phyloP scores from a whole-genome alignment of 2,797 vertebrate species.

The Smutsia gigantea region DNA sequence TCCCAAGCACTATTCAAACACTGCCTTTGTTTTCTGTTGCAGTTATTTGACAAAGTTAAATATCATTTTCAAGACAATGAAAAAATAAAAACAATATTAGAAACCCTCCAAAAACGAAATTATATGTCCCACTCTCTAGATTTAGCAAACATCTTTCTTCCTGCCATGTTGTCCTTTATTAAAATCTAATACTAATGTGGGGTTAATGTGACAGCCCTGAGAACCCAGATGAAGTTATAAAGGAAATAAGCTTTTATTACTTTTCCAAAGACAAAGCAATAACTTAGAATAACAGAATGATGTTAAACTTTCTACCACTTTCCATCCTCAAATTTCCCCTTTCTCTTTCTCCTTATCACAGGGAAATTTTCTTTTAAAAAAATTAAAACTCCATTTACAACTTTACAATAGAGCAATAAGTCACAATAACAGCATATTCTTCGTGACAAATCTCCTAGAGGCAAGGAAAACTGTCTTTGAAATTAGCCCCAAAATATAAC shows the following conservation, averaged over 20 bases:
- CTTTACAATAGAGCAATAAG: not conserved
- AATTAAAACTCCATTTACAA: conserved; percentile 10
- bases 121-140: conserved; percentile 81
- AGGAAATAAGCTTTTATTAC: conserved; percentile 90
- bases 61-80: conserved; percentile 78
- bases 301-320: conserved; percentile 75
- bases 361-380: conserved; percentile 42
- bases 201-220: conserved; percentile 88
- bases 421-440: not conserved
- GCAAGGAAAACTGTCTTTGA: not conserved
- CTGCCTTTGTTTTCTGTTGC: conserved; percentile 58
- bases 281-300: conserved; percentile 82
- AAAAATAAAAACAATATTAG: conserved; percentile 82
- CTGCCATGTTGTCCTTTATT: conserved; percentile 86
- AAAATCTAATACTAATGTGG: conserved; percentile 88
- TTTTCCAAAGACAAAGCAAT: conserved; percentile 86
- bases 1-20: conserved; percentile 19
- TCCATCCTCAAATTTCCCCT: not conserved
- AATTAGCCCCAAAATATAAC: not conserved
- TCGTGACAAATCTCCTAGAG: not conserved
- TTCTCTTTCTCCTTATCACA: conserved; percentile 40
- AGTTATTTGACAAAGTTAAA: conserved; percentile 78
- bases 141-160: conserved; percentile 84
- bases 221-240: conserved; percentile 86
- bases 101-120: conserved; percentile 83